These are phyloP conservation scores for Pristis pectinata DNA, from an alignment of 2,797 vertebrate genomes.

Conservation along the genomic window DNA sequence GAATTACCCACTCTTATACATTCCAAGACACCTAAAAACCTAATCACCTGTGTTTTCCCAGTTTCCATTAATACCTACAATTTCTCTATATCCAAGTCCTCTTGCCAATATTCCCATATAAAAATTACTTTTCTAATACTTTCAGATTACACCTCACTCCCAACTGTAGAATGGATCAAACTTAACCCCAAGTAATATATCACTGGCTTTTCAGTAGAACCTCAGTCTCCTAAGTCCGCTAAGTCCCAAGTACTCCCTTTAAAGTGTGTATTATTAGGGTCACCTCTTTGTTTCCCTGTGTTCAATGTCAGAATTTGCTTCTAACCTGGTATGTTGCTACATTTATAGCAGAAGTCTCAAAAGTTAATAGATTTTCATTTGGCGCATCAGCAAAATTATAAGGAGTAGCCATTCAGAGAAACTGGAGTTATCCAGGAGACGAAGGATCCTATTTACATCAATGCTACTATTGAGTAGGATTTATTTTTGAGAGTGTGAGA, in stretches of 20 bases:
- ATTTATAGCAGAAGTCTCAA: background rate
- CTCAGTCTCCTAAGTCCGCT: background rate
- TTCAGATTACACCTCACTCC: background rate
- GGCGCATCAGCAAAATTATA: background rate
- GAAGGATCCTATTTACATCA: background rate
- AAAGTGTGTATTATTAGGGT: background rate
- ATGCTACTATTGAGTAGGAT: background rate
- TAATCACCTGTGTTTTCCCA: background rate
- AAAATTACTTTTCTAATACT: background rate
- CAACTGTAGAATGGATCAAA: background rate
- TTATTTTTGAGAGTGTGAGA: background rate
- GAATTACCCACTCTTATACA: too few relatives aligned
- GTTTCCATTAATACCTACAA: background rate
- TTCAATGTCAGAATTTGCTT: background rate
- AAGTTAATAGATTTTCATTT: background rate
- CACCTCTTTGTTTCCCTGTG: background rate
- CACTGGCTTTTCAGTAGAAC: background rate
- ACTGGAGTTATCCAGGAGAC: background rate
- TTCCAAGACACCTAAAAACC: too few relatives aligned
- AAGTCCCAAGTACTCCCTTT: background rate
- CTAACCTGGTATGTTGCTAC: background rate
- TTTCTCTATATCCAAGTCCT: background rate
- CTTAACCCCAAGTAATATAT: background rate
- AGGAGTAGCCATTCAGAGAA: background rate
- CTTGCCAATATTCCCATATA: background rate